Evolutionary conservation across 1,140 invertebrate genomes (phyloP).

Genomic region (Diorhabda elongata): DNA sequence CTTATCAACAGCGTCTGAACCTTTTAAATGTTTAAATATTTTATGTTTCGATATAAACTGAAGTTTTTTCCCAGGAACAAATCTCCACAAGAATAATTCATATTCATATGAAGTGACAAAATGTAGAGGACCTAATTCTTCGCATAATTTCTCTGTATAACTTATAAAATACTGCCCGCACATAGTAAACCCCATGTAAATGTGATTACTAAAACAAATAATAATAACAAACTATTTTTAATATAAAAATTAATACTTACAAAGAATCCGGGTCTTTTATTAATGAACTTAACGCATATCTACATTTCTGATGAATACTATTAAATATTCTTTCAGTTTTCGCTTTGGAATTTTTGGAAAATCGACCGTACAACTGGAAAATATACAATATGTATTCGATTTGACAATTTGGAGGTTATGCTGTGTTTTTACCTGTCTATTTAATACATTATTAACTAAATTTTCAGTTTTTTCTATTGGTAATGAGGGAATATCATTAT

Average conservation of each 20-base stretch:
- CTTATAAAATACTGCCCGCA: conserved; percentile 90
- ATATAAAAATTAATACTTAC: conserved; percentile 36
- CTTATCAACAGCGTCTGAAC: conserved; percentile 35
- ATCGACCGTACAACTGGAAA: conserved; percentile 42
- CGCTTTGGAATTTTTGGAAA: conserved; percentile 38
- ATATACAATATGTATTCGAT: conserved; percentile 20
- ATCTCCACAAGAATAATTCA: conserved; percentile 44
- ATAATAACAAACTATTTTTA: not conserved
- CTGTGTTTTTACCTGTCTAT: conserved; percentile 42
- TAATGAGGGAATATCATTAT: conserved; percentile 10
- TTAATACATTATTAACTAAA: conserved; percentile 40
- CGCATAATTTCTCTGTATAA: conserved; percentile 54
- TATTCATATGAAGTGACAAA: conserved; percentile 38
- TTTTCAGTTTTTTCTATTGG: conserved; percentile 28
- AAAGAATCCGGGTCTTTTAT: conserved; percentile 40
- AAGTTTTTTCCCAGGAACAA: conserved; percentile 40
- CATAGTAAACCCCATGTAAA: conserved; percentile 89
- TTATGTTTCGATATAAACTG: conserved; percentile 40
- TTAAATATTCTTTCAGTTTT: conserved; percentile 52
- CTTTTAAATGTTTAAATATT: conserved; percentile 43
- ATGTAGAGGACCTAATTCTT: conserved; percentile 16
- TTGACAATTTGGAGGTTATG: conserved; percentile 30
- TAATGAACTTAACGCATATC: conserved; percentile 48
- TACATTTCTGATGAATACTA: conserved; percentile 57
- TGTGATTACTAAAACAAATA: conserved; percentile 56